These are phyloP conservation scores for Boloria euphrosyne DNA, from an alignment of 2,888 invertebrate genomes.

Conservation along the genomic window DNA sequence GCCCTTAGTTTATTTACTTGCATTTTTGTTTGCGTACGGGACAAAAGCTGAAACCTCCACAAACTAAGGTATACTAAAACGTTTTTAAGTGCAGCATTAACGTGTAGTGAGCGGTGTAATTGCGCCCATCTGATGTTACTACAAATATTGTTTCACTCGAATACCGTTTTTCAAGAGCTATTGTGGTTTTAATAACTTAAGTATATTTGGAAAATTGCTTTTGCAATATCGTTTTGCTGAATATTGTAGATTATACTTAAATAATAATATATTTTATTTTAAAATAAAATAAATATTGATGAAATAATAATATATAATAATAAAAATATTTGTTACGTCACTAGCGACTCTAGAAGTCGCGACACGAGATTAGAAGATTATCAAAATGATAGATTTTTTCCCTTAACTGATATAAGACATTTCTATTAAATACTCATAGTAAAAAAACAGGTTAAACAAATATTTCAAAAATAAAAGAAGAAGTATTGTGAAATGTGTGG, in stretches of 20 bases:
- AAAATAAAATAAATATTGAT: neutral
- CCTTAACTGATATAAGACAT: too few relatives aligned
- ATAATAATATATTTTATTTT: neutral
- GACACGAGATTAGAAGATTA: too few relatives aligned
- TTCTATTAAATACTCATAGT: too few relatives aligned
- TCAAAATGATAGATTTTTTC: too few relatives aligned
- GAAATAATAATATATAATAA: neutral
- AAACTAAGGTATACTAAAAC: constrained; percentile 60
- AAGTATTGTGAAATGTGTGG: too few relatives aligned
- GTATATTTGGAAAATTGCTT: constrained; percentile 5
- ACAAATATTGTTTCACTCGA: constrained; percentile 50
- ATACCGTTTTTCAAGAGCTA: constrained; percentile 31
- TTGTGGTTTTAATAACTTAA: constrained; percentile 25
- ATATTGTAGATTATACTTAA: constrained; percentile 2
- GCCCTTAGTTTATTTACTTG: constrained; percentile 34
- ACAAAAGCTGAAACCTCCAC: constrained; percentile 48
- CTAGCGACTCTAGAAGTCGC: too few relatives aligned
- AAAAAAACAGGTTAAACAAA: too few relatives aligned
- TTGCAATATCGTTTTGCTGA: neutral
- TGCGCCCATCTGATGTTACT: constrained; percentile 60
- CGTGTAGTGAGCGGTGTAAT: constrained; percentile 53
- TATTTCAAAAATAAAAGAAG: too few relatives aligned
- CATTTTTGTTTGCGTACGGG: constrained; percentile 42
- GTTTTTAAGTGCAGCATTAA: constrained; percentile 65
- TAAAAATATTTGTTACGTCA: neutral